These are phyloP conservation scores for Neelides folsomi DNA, from an alignment of 2,888 invertebrate species.

Conservation along the genomic window DNA sequence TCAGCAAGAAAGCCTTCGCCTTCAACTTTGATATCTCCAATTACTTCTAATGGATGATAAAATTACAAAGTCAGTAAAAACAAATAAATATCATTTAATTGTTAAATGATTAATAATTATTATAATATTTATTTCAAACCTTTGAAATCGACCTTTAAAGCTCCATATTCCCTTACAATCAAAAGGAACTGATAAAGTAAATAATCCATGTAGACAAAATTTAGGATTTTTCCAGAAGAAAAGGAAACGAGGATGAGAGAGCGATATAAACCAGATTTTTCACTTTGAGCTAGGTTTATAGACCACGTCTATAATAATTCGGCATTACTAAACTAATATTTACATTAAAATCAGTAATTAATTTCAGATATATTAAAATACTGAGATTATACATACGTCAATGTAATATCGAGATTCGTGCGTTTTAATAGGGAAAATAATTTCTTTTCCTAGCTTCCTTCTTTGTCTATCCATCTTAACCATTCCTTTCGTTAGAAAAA, in stretches of 20 bases:
- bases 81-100: too few species aligned
- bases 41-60: too few species aligned
- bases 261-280: constrained; percentile 46
- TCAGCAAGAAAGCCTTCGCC: constrained; percentile 56
- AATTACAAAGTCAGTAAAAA: too few species aligned
- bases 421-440: constrained; percentile 37
- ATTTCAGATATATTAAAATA: too few species aligned
- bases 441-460: constrained; percentile 34
- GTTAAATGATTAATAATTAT: too few species aligned
- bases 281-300: constrained; percentile 46
- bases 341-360: background rate
- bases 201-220: constrained; percentile 64
- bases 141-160: constrained; percentile 34
- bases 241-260: constrained; percentile 48
- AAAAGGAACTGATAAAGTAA: constrained; percentile 62
- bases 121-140: constrained; percentile 18
- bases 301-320: constrained; percentile 44
- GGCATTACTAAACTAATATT: too few species aligned
- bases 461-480: constrained; percentile 36
- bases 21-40: constrained; percentile 40
- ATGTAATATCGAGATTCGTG: constrained; percentile 37
- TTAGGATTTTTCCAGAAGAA: constrained; percentile 55
- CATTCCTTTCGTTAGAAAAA: constrained; percentile 36
- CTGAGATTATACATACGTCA: too few species aligned
- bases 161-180: constrained; percentile 41